Base-by-base conservation (phyloP, 2,113 vertebrate species). In the Trematocara marginatum region DNA sequence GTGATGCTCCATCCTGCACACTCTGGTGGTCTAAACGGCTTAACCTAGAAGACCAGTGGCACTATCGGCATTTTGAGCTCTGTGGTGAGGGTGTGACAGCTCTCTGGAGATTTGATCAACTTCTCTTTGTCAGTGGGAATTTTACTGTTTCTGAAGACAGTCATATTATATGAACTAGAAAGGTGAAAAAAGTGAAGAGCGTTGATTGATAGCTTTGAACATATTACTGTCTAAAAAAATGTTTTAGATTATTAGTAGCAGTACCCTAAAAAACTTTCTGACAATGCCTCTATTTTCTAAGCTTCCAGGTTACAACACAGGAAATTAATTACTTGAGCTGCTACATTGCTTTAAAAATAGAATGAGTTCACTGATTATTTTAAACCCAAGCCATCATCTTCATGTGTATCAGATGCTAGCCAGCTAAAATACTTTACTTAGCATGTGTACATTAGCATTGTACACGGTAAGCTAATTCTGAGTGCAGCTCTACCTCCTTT, bases 1-100 rank as follows among this genome's bases (percentile, higher is more conserved):
- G 6, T 66, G 61, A 51, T 79, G 76, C 81, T 8, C 78, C 78
- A 81, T 82, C 61, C 59, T 78, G 71, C 79, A 66, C 57, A 82
- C 84, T 88, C 85, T 87, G 86, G 11, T 80, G 85, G 69, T 84
- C 84, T 81, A 31, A 86, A 87, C 4, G 26, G 80, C 57, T 82
- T 78, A 78, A 88, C 90, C 85, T 11, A 16, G 78, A 83, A 40
- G 80, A 84, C 78, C 79, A 87, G 11, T 51, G 61, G 61, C 12
- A 10, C 69, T 10, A 42, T 84, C 18, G 3, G 42, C 6, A 10
- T 34, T 54, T 79, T 51, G 40, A 83, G 84, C 35, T 82, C 56
- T 40, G 45, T 10, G 15, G 23, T 6, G 6, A 2, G 40, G 51
- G 76, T 34, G 56, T 16, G 81, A 59, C 3, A 29, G 18, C 34